phyloP scores from a whole-genome alignment of 2,113 vertebrate genomes.

The Tachycineta bicolor region DNA sequence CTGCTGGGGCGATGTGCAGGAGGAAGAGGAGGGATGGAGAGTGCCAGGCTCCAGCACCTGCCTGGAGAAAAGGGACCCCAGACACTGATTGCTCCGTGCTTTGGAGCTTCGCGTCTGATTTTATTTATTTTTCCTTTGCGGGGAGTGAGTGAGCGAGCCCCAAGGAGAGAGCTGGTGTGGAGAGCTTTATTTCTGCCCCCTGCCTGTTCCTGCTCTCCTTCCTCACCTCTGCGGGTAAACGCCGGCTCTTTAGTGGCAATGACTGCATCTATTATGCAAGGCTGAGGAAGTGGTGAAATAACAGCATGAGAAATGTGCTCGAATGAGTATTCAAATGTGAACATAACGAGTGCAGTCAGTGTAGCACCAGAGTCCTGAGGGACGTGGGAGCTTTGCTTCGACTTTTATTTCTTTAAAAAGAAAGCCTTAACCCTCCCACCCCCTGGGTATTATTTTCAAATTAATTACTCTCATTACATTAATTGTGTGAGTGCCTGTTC shows the following conservation, averaged over 20 bases:
- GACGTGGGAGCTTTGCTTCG: constrained; percentile 47
- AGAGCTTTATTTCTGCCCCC: constrained; percentile 36
- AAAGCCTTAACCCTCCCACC: constrained; percentile 43
- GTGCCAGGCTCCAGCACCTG: rapidly evolving
- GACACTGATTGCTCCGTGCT: rapidly evolving
- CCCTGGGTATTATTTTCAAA: constrained; percentile 65
- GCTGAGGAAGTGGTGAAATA: constrained; percentile 63
- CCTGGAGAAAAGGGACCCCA: not conserved
- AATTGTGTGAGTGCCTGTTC: constrained; percentile 56
- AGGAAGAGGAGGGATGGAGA: not conserved
- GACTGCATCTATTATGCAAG: constrained; percentile 65
- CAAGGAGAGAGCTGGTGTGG: not conserved
- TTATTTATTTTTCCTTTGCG: not conserved
- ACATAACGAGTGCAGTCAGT: constrained; percentile 67
- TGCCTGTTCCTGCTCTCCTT: constrained; percentile 1
- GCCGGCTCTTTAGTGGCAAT: constrained; percentile 60
- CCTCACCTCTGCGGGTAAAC: constrained; percentile 56
- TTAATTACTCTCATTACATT: constrained; percentile 69
- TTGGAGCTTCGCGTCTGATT: not conserved
- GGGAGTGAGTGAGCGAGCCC: not conserved
- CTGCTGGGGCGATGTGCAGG: rapidly evolving
- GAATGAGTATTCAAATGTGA: constrained; percentile 71
- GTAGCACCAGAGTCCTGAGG: constrained; percentile 63
- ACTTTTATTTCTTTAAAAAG: constrained; percentile 58
- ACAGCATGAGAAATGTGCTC: constrained; percentile 67